These are phyloP conservation scores for Coelogynopora nodosa DNA, from an alignment of 2,888 invertebrate species.

Conservation along the genomic window DNA sequence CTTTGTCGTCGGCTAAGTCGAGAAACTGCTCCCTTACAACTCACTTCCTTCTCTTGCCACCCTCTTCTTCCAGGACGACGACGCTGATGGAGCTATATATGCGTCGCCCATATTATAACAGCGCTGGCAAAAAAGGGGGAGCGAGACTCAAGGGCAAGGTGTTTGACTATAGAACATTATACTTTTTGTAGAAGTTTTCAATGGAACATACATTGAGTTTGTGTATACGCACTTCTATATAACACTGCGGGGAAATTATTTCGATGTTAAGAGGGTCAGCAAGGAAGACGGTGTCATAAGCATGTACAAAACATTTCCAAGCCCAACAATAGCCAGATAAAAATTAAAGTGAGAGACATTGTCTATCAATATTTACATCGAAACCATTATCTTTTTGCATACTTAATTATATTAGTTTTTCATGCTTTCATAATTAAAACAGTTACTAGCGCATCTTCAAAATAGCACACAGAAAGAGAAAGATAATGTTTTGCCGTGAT, in stretches of 20 bases:
- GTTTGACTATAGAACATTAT: no score
- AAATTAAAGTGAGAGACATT: conserved; percentile 12
- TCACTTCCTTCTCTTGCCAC: neutral
- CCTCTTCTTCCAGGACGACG: neutral
- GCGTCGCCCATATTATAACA: neutral
- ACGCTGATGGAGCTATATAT: no score
- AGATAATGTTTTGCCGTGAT: neutral
- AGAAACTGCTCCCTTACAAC: neutral
- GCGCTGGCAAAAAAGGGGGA: neutral
- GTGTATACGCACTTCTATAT: no score
- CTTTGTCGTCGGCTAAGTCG: neutral
- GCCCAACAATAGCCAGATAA: neutral
- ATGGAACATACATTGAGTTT: no score
- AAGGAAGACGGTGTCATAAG: conserved; percentile 5
- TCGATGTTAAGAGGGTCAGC: neutral
- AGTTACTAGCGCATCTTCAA: neutral
- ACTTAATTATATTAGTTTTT: neutral
- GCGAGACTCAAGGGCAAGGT: neutral
- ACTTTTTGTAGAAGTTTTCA: no score
- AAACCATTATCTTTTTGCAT: neutral
- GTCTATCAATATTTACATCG: neutral
- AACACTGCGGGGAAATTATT: neutral
- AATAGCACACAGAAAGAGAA: neutral
- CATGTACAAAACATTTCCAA: conserved; percentile 16
- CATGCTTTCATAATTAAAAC: neutral